Conservation (phyloP, 1,140 invertebrate genomes). For the Pseudoatta argentina region DNA sequence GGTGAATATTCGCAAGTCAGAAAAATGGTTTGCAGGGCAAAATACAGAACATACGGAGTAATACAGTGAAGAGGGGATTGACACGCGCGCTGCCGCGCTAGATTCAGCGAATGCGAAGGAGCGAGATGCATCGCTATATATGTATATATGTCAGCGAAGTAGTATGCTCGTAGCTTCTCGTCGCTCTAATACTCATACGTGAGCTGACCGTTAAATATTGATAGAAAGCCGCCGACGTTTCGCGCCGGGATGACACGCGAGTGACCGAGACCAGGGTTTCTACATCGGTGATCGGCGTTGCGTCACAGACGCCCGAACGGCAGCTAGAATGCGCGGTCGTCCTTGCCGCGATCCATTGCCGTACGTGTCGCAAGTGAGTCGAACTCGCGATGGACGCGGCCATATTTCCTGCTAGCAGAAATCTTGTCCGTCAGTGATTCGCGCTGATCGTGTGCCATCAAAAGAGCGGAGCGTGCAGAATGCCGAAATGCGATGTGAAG, state of each 20-base stretch:
- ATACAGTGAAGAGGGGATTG: not conserved
- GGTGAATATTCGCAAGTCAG: not conserved
- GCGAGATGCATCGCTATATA: slow-evolving; percentile 60
- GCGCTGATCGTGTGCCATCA: slow-evolving; percentile 67
- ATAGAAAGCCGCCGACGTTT: slow-evolving; percentile 73
- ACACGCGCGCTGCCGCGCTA: slow-evolving; percentile 44
- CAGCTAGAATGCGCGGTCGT: slow-evolving; percentile 71
- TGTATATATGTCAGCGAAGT: slow-evolving; percentile 76
- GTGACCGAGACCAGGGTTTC: slow-evolving; percentile 53
- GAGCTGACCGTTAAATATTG: slow-evolving; percentile 72
- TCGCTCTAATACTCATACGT: slow-evolving; percentile 29
- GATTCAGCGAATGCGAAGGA: slow-evolving; percentile 28
- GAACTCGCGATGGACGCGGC: slow-evolving; percentile 83
- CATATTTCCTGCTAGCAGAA: slow-evolving; percentile 86
- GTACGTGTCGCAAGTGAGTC: slow-evolving; percentile 76
- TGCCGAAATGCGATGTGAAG: slow-evolving; percentile 97
- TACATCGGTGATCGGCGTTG: slow-evolving; percentile 60
- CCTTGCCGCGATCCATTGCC: slow-evolving; percentile 56
- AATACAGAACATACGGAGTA: not conserved
- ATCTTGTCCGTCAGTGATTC: slow-evolving; percentile 79
- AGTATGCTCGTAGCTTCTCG: slow-evolving; percentile 66
- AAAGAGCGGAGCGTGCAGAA: slow-evolving; percentile 87
- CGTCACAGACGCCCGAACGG: slow-evolving; percentile 62
- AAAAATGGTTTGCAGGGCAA: not conserved
- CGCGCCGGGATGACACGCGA: slow-evolving; percentile 69